phyloP scores from a whole-genome alignment of 1,140 invertebrate genomes.

The Yoshiicerus persimilis region DNA sequence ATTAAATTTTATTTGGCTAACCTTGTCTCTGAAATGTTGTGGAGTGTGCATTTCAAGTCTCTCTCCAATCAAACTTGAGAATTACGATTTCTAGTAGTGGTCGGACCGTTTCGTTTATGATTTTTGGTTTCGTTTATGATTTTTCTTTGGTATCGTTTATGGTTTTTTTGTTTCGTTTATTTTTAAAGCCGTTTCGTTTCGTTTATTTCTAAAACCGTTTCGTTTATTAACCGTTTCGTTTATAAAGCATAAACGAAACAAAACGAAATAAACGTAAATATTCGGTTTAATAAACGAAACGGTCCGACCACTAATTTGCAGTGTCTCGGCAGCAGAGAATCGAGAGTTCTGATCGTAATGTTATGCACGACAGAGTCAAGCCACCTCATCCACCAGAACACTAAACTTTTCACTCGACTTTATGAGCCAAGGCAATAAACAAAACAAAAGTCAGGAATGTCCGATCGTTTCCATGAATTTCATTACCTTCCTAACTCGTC shows the following conservation, averaged over 20 bases:
- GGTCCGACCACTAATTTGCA: no score
- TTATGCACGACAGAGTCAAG: neutral
- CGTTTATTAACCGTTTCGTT: no score
- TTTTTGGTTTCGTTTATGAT: no score
- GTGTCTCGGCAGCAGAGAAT: neutral
- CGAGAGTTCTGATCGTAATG: neutral
- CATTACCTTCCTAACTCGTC: neutral
- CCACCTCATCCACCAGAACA: neutral
- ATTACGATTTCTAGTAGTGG: no score
- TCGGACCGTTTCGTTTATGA: no score
- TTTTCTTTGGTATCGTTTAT: no score
- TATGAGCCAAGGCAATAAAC: neutral
- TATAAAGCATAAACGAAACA: no score
- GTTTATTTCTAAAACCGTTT: no score
- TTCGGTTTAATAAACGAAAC: no score
- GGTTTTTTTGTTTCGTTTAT: no score
- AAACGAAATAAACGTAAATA: no score
- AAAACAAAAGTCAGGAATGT: neutral
- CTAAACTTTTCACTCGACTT: neutral
- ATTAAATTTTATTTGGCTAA: constrained; percentile 1
- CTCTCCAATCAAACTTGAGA: neutral
- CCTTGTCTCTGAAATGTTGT: neutral
- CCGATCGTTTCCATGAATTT: neutral
- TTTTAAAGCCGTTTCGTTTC: no score
- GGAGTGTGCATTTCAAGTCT: neutral